Base-by-base conservation (phyloP, 2,888 invertebrate species). In the Smittia aterrima region DNA sequence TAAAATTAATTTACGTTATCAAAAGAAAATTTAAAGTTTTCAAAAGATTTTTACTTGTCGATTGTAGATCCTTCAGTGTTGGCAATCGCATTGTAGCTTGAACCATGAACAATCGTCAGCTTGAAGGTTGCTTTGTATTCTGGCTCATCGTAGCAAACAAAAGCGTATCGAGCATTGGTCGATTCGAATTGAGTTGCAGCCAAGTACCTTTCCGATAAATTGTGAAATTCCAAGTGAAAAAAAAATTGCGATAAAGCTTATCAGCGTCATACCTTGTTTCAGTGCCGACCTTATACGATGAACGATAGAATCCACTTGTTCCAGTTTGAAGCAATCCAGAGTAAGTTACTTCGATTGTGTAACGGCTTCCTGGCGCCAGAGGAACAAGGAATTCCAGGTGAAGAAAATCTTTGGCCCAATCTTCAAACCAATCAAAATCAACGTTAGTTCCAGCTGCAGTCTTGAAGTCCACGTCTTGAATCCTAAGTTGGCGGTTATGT, bases 81-180 rank as follows among this genome's bases (percentile, higher is more conserved):
- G 20, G 72, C n/a, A 24, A 62, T 24, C 2, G 53, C 72, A n/a
- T 1, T 24, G 1, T 47, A 41, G 11, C 54, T 27, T 20, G 3
- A 25, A 18, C 24, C 62, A 25, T 73, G 72, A 16, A 41, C 32
- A 32, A 73, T 53, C n/a, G 83, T 85, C 16, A 89, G 84, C 9
- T 85, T 81, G 79, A 89, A 90, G 1, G 81, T 79, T 0, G 90
- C 89, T 78, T 90, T 90, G 16, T 85, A 78, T 0, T 81, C 83
- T 0, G 90, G 90, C 78, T 90, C 90, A 76, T 90, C 90, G 79
- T 87, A 90, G 78, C 90, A 90, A 0, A 90, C 90, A 79, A 90
- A 90, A 0, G 87, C 88, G n/a, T 83, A 82, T 1, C 89, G 85
- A 0, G 88, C 87, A 54, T 83, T 84, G 0, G 85, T 85, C 0